Conservation (phyloP, 1,140 invertebrate genomes). For the Ridgeia piscesae region DNA sequence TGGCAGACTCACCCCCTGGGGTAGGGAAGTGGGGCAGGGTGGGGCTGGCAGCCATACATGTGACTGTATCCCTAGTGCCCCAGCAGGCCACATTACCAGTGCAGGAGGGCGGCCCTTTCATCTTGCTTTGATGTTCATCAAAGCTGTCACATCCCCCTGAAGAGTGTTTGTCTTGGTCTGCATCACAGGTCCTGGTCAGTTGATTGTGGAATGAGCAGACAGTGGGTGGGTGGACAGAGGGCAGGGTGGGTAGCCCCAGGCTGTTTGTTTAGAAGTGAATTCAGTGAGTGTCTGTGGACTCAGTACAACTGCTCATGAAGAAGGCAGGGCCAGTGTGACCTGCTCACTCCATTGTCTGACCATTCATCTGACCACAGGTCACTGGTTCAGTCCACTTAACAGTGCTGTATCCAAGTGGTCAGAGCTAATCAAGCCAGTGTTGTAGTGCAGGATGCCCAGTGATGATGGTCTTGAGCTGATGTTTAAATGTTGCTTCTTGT, state of each 20-base stretch:
- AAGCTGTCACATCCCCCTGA: not conserved
- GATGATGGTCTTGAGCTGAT: not conserved
- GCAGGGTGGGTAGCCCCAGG: not conserved
- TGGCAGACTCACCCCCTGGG: not conserved
- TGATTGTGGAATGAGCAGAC: not conserved
- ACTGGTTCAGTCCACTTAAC: not conserved
- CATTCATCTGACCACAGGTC: not conserved
- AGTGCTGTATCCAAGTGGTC: not conserved
- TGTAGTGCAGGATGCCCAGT: not conserved
- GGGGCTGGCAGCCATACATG: not conserved
- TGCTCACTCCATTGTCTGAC: not conserved
- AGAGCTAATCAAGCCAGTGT: not conserved
- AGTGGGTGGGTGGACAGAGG: not conserved
- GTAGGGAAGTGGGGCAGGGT: not conserved
- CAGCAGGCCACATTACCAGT: not conserved
- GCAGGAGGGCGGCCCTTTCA: not conserved
- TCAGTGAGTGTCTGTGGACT: not conserved
- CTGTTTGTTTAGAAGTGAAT: not conserved
- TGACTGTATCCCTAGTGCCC: not conserved
- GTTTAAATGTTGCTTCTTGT: constrained; percentile 8
- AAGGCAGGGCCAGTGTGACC: not conserved
- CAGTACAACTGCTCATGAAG: not conserved
- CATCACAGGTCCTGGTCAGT: not conserved
- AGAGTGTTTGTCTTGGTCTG: not conserved
- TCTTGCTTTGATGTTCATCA: not conserved